Evolutionary conservation across 2,888 invertebrate genomes (phyloP).

Genomic region (Luperina testacea): DNA sequence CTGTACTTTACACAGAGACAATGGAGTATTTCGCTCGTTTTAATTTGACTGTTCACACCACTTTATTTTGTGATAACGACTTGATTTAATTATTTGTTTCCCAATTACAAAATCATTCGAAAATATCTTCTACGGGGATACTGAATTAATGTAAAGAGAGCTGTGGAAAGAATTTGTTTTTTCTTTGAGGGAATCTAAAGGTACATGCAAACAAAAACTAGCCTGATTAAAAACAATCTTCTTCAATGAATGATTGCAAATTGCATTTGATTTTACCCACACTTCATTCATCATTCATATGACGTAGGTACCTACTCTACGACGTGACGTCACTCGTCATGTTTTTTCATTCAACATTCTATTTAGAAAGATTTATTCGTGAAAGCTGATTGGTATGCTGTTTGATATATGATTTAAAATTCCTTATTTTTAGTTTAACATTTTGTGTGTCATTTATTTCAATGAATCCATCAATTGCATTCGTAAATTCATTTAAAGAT

Average conservation of each 20-base stretch:
- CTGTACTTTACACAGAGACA: background rate
- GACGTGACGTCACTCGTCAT: conserved; percentile 21
- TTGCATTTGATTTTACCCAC: conserved; percentile 12
- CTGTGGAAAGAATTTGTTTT: too few relatives aligned
- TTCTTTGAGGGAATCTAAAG: background rate
- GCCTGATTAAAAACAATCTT: background rate
- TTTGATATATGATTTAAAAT: background rate
- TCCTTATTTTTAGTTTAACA: background rate
- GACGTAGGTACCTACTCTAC: conserved; percentile 21
- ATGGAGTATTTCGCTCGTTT: background rate
- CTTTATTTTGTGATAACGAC: conserved; percentile 2
- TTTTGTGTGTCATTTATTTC: background rate
- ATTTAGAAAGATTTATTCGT: conserved; percentile 38
- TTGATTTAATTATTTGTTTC: background rate
- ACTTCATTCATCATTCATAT: conserved; percentile 45
- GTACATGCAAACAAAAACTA: background rate
- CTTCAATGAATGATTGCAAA: conserved; percentile 4
- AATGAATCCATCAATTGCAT: background rate
- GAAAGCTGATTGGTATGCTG: conserved; percentile 1
- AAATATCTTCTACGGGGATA: background rate
- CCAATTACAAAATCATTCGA: too few relatives aligned
- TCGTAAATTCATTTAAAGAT: background rate
- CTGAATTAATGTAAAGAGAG: background rate
- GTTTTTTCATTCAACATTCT: conserved; percentile 40
- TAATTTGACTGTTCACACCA: background rate